Percentiles rank a stretch among this genome's conserved stretches.
Conservation (phyloP, 2,888 invertebrate species). For the Lomographa bimaculata region DNA sequence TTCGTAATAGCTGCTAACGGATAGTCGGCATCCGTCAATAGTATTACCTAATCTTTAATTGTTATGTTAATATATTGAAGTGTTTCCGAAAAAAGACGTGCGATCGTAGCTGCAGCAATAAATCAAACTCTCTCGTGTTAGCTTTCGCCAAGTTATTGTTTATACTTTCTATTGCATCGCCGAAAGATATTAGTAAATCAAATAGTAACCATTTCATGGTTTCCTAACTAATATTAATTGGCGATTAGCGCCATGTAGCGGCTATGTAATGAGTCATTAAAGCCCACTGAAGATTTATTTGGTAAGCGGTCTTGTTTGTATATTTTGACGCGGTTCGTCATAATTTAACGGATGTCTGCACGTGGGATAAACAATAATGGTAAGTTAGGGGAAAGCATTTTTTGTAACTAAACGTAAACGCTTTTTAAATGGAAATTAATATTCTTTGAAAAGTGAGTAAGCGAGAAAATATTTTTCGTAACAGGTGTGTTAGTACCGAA, state of each 20-base stretch:
- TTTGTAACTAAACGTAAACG: constrained; percentile 3
- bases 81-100: constrained; percentile 75
- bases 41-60: constrained; percentile 73
- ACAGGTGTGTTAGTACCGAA: neutral
- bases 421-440: constrained; percentile 12
- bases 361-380: constrained; percentile 17
- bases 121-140: constrained; percentile 78
- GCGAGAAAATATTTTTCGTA: constrained; percentile 9
- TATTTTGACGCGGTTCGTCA: constrained; percentile 18
- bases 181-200: constrained; percentile 56
- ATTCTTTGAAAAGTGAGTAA: constrained; percentile 6
- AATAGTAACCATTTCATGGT: constrained; percentile 68
- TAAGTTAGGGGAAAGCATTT: constrained; percentile 12
- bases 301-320: constrained; percentile 26
- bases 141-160: constrained; percentile 81
- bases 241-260: constrained; percentile 37
- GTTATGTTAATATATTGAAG: constrained; percentile 76
- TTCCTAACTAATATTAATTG: constrained; percentile 66
- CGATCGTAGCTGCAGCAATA: constrained; percentile 59
- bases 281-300: constrained; percentile 40
- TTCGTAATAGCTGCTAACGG: constrained; percentile 43
- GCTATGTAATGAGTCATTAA: constrained; percentile 51
- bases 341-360: constrained; percentile 16
- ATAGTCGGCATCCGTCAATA: constrained; percentile 43
- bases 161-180: constrained; percentile 74